Evolutionary conservation across 1,140 invertebrate species (phyloP), one percentile per base, ranked within the genome.

Genomic region (Stratiolaelaps scimitus): DNA sequence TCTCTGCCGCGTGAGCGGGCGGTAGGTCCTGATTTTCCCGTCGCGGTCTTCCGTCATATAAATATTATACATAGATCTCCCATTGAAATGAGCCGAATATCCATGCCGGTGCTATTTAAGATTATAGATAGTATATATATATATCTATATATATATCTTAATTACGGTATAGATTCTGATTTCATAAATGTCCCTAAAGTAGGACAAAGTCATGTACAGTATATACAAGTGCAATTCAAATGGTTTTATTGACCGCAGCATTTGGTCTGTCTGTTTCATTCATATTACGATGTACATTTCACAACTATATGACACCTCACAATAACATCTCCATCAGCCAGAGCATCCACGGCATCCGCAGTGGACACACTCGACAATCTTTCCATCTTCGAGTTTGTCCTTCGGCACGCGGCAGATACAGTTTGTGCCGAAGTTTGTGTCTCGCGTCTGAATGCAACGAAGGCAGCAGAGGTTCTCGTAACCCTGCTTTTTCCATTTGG

Each of bases 401-500:
- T 98, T 98, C 0, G 96, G 96, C 4, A 99, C 96, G 68, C 96
- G 78, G 75, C 96, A 99, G 68, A 99, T 98, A 73, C 96, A 99
- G 76, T 98, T 98, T 0, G 96, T 98, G 1, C 89, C 92, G 79
- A 99, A 99, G 78, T 98, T 99, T 1, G 96, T 99, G 73, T 99
- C 94, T 72, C 94, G 83, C 0, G 91, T 90, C 74, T 99, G 96
- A 73, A 99, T 98, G 75, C 96, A 99, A 13, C 94, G 80, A n/a
- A 99, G 78, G 76, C 96, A 99, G 73, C 96, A 99, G 5, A 99
- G 78, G 75, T 98, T 99, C 78, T 99, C 96, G 79, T 98, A 99
- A 0, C 96, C 96, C 70, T 92, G 88, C 76, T 99, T 99, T 75
- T 98, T 98, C 96, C 96, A 99, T 75, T 99, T 99, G 0, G 96